phyloP scores from a whole-genome alignment of 2,888 invertebrate genomes.

The Diachrysia chrysitis region DNA sequence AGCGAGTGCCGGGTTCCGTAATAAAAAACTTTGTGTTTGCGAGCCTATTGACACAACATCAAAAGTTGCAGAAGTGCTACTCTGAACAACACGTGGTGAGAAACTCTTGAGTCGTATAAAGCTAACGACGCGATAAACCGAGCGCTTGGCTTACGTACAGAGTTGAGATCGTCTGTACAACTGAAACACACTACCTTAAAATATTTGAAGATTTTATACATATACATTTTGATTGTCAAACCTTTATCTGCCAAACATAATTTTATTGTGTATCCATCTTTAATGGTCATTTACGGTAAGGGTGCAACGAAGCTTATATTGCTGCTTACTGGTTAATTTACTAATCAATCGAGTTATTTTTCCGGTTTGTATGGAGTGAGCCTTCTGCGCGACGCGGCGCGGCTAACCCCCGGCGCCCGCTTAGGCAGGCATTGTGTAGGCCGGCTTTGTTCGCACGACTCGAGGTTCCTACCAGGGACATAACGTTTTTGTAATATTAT shows the following conservation, averaged over 20 bases:
- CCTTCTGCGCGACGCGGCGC: neutral
- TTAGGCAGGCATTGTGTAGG: conserved; percentile 39
- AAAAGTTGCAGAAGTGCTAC: conserved; percentile 12
- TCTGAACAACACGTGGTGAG: neutral
- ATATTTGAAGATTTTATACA: neutral
- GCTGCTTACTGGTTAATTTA: neutral
- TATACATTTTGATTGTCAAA: neutral
- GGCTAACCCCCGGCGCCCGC: conserved; percentile 15
- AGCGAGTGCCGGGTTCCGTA: conserved; percentile 14
- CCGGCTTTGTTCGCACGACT: conserved; percentile 23
- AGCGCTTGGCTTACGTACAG: neutral
- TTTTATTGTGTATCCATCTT: no score
- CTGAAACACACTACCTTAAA: neutral
- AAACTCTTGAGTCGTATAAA: neutral
- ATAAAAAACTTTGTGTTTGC: conserved; percentile 24
- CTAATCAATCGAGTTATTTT: neutral
- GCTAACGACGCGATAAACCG: neutral
- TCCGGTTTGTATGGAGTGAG: neutral
- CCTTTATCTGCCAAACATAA: no score
- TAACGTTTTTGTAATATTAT: conserved; percentile 24
- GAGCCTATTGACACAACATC: conserved; percentile 3
- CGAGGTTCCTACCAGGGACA: conserved; percentile 11
- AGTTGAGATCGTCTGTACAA: neutral
- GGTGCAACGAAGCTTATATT: no score
- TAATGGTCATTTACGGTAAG: no score